Evolutionary conservation across 2,797 vertebrate species (phyloP), one percentile per base, ranked within the genome.

Genomic region (Hippopotamyrus pictus): DNA sequence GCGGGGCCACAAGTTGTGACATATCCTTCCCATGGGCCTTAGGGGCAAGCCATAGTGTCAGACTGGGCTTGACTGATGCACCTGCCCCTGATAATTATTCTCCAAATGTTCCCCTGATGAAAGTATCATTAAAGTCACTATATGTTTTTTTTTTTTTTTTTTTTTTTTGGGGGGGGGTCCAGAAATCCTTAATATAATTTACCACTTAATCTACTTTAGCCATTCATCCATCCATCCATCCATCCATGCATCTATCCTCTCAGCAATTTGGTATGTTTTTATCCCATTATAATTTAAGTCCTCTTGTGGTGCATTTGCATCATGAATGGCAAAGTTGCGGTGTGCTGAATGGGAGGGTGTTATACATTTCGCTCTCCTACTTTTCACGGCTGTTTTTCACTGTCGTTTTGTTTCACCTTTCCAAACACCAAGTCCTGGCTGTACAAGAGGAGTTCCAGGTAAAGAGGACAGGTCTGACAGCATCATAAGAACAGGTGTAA

Each of bases 1-100:
- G 91, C 73, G 92, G 91, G 90, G 92, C 92, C 17, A 93, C 95
- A 95, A 92, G 94, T 93, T 94, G 92, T 94, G 92, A 92, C 94
- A 90, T 91, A 94, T 95, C 92, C 93, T 89, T 93, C 89, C 89
- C 89, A 89, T 41, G 0, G 82, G 91, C 90, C 89, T 92, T 88
- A 48, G 88, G 90, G 93, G 91, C 90, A 90, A 90, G 37, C 87
- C 4, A 37, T 48, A 92, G 46, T 3, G 91, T 33, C 73, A 92
- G 90, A 86, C 83, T 83, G 65, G 62, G 62, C 86, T 59, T 54
- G 50, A 57, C 48, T 86, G 51, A 11, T 86, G 12, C 85, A 86
- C 51, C 85, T 86, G 51, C 51, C 82, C 8, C 57, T 22, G 22
- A 0, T 91, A 89, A 86, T 19, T 87, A 92, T 92, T 91, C 87